These are phyloP conservation scores for Haplochromis vanheusdeni DNA, from an alignment of 2,113 vertebrate genomes.

Conservation along the genomic window DNA sequence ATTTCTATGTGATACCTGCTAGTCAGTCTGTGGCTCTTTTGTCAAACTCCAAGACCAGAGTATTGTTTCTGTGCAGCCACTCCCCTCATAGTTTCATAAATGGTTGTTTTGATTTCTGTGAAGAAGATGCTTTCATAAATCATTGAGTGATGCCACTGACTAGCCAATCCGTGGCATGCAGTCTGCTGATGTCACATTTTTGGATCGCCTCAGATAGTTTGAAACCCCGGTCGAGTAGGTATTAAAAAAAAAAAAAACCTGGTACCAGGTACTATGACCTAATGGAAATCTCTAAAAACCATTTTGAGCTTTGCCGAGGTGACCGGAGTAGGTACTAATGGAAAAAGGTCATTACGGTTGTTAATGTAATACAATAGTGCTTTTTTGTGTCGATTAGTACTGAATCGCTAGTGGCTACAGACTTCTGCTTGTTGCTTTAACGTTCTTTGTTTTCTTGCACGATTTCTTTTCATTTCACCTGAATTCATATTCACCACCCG, in stretches of 20 bases:
- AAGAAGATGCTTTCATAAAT: neutral
- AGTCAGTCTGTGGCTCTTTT: neutral
- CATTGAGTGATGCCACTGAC: neutral
- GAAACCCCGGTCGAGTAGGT: accelerated
- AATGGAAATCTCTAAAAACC: neutral
- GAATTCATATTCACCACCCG: neutral
- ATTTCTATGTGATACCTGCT: neutral
- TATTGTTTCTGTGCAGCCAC: neutral
- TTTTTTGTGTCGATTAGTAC: neutral
- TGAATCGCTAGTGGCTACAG: neutral
- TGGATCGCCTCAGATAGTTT: neutral
- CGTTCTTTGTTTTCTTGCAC: neutral
- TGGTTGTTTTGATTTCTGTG: neutral
- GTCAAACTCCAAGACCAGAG: neutral
- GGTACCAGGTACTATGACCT: neutral
- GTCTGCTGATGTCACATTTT: neutral
- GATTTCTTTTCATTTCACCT: neutral
- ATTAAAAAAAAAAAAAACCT: neutral
- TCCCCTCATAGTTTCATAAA: neutral
- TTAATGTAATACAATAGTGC: neutral
- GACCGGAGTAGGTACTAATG: neutral
- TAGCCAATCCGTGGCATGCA: neutral
- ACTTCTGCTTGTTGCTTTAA: neutral
- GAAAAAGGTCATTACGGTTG: neutral
- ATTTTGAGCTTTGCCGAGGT: neutral